A percentile compares a stretch with the other conserved stretches of the same genome.
Conservation (phyloP, 1,140 invertebrate genomes). For the Camponotus pennsylvanicus region DNA sequence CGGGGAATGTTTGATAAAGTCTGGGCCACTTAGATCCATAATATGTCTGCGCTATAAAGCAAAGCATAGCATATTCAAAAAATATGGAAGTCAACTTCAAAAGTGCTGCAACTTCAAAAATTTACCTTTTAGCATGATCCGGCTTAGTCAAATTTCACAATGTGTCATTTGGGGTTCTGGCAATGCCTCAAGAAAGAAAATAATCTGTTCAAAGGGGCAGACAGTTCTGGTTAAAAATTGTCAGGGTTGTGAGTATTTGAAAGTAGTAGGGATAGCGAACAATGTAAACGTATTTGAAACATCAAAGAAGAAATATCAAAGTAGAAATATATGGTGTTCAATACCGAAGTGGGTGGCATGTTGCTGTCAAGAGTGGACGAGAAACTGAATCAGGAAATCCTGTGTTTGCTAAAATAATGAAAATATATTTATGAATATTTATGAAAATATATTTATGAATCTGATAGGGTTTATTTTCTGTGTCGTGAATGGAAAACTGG, state of each 20-base stretch:
- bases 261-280: neutral
- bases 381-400: constrained; percentile 3
- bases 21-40: constrained; percentile 1
- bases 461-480: too few relatives aligned
- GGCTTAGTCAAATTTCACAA: neutral
- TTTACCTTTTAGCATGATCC: neutral
- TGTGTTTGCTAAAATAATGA: neutral
- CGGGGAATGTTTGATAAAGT: neutral
- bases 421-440: too few relatives aligned
- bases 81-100: constrained; percentile 1
- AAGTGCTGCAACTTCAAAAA: constrained; percentile 10
- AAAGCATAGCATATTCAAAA: neutral
- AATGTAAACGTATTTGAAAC: neutral
- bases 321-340: constrained; percentile 1
- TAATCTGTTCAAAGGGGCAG: neutral
- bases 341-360: neutral
- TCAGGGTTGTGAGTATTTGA: neutral
- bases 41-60: neutral
- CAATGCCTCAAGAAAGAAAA: neutral
- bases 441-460: too few relatives aligned
- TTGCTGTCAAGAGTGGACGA: neutral
- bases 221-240: constrained; percentile 2
- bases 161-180: neutral
- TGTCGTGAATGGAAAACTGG: too few relatives aligned
- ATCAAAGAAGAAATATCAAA: too few relatives aligned